Evolutionary conservation across 2,113 vertebrate genomes (phyloP), one percentile per base, ranked within the genome.

Genomic region (Larimichthys polyactis): DNA sequence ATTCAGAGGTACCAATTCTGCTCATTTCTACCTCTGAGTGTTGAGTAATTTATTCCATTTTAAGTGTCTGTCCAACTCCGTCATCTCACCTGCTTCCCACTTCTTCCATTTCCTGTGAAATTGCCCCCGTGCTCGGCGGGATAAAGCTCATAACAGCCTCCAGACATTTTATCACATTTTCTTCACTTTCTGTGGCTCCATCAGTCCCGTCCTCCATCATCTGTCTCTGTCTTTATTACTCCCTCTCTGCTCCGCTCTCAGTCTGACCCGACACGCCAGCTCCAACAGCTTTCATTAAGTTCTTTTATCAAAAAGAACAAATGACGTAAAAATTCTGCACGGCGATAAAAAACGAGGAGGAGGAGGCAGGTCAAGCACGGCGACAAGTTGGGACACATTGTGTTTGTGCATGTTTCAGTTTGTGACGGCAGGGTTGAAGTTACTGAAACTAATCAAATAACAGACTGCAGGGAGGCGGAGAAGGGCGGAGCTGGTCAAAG

Each of bases 41-140:
- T 3, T 0, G 43, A 49, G 68, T 60, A n/a, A 81, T 84, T 81
- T 62, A 54, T 87, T 78, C 64, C 64, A 65, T 67, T 67, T 17
- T 43, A 69, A 77, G 67, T 48, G 63, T 67, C 55, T 5, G 65
- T 71, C 55, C 22, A 3, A 2, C 71, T 66, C 67, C n/a, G 16
- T 60, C 62, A 12, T 8, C 66, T 11, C 80, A 43, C 58, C 40
- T 49, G 65, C 84, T 24, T 14, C 19, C 63, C 62, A 62, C 22
- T 48, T 55, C 57, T 17, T 62, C 55, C n/a, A 73, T 83, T 72
- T 78, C 68, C 69, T 68, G 69, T 73, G 63, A 79, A 69, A 84
- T 57, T 64, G 70, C 15, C 43, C 32, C 49, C 24, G 16, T 10
- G 20, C 48, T 55, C 27, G 1, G 66, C 20, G n/a, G 46, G 55